A percentile compares a stretch with the other conserved stretches of the same genome.
Conservation (phyloP, 1,140 invertebrate species). For the Myzus persicae region DNA sequence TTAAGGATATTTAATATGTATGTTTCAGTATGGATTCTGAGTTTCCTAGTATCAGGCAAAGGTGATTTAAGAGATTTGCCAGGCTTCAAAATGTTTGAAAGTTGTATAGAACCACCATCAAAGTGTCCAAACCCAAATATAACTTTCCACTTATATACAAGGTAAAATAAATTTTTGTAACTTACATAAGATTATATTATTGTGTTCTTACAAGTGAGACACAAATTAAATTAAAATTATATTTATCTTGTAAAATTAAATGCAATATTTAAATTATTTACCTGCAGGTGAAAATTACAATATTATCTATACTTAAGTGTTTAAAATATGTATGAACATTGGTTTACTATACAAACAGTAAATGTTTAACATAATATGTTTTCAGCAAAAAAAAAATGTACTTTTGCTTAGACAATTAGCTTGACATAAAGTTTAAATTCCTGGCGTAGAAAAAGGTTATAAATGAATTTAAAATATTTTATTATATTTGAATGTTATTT, state of each 20-base stretch:
- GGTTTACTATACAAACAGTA: background rate
- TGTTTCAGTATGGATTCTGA: slow-evolving; percentile 30
- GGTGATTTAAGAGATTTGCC: background rate
- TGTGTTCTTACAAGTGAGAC: background rate
- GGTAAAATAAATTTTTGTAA: slow-evolving; percentile 64
- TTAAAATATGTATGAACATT: background rate
- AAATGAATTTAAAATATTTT: background rate
- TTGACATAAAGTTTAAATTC: background rate
- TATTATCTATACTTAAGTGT: too few relatives aligned
- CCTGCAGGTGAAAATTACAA: too few relatives aligned
- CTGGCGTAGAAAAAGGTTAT: background rate
- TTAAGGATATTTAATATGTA: background rate
- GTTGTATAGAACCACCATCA: slow-evolving; percentile 16
- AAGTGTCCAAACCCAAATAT: slow-evolving; percentile 63
- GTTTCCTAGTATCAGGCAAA: background rate
- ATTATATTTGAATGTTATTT: background rate
- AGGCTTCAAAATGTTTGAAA: background rate
- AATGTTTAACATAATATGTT: background rate
- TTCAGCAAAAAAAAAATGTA: background rate
- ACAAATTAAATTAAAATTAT: background rate
- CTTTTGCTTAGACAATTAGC: background rate
- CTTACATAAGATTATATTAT: background rate
- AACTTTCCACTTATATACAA: slow-evolving; percentile 71
- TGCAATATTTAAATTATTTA: too few relatives aligned
- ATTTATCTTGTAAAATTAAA: background rate